Evolutionary conservation across 2,797 vertebrate species (phyloP).

Genomic region (Acanthurus leucopareius): DNA sequence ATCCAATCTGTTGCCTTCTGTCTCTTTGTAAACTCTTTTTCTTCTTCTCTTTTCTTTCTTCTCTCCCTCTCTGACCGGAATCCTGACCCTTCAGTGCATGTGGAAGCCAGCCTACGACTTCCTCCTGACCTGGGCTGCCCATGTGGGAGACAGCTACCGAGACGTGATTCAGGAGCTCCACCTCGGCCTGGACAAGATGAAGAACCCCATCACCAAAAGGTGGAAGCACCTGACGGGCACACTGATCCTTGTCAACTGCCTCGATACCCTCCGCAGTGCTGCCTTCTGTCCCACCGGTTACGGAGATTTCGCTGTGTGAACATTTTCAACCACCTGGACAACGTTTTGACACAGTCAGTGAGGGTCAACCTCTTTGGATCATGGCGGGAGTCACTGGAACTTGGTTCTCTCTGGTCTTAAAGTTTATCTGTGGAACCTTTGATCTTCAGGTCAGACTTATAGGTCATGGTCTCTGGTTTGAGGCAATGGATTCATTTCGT

Average conservation of each 20-base stretch:
- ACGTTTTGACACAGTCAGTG: not conserved
- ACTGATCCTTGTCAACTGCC: constrained; percentile 94
- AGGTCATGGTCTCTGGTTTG: not conserved
- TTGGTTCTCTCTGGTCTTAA: not conserved
- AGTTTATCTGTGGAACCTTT: not conserved
- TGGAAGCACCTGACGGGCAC: constrained; percentile 98
- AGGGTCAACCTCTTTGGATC: not conserved
- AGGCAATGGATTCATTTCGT: not conserved
- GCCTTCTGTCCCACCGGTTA: constrained; percentile 92
- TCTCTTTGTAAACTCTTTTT: not conserved
- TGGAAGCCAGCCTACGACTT: constrained; percentile 99
- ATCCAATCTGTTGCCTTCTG: not conserved
- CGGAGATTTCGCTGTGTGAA: constrained; percentile 92
- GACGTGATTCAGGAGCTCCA: constrained; percentile 98
- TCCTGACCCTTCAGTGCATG: constrained; percentile 88
- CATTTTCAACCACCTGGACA: not conserved
- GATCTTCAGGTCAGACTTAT: not conserved
- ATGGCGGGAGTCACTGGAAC: constrained; percentile 7
- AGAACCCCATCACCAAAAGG: constrained; percentile 95
- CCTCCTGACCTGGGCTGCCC: constrained; percentile 95
- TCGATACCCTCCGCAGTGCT: constrained; percentile 91
- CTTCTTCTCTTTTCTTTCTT: not conserved
- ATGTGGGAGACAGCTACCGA: constrained; percentile 96
- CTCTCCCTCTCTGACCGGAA: not conserved
- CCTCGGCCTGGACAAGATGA: constrained; percentile 95